Percentiles rank a stretch among this genome's conserved stretches.
Evolutionary conservation across 1,140 invertebrate species (phyloP).

Genomic region (Rhopalosiphum maidis): DNA sequence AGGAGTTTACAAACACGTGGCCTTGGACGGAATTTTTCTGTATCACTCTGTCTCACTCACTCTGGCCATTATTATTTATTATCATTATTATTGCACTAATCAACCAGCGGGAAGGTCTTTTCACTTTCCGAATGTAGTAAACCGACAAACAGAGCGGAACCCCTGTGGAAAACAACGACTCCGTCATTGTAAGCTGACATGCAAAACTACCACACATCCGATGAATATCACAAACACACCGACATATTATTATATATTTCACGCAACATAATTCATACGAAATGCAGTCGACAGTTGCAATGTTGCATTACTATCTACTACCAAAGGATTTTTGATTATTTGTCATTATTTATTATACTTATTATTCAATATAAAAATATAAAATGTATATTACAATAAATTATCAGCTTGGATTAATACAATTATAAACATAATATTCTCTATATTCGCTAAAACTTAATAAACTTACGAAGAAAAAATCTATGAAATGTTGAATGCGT

Average conservation of each 20-base stretch:
- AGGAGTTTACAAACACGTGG: conserved; percentile 52
- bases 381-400: not conserved
- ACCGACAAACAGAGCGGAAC: conserved; percentile 57
- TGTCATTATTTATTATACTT: not conserved
- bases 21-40: conserved; percentile 50
- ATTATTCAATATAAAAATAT: not conserved
- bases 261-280: not conserved
- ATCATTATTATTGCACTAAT: conserved; percentile 54
- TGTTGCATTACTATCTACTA: not conserved
- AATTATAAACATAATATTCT: too few species aligned
- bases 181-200: conserved; percentile 33
- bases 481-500: not conserved
- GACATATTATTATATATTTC: not conserved
- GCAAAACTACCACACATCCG: conserved; percentile 25
- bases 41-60: not conserved
- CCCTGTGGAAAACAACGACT: conserved; percentile 37
- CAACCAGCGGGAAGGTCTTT: conserved; percentile 55
- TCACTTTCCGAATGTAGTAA: conserved; percentile 54
- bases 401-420: not conserved
- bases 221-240: not conserved
- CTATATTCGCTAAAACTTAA: not conserved
- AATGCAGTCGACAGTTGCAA: not conserved
- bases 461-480: not conserved
- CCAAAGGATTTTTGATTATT: not conserved
- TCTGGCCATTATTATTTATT: conserved; percentile 21